Evolutionary conservation across 2,888 invertebrate species (phyloP).

Genomic region (Aphidoletes aphidimyza): DNA sequence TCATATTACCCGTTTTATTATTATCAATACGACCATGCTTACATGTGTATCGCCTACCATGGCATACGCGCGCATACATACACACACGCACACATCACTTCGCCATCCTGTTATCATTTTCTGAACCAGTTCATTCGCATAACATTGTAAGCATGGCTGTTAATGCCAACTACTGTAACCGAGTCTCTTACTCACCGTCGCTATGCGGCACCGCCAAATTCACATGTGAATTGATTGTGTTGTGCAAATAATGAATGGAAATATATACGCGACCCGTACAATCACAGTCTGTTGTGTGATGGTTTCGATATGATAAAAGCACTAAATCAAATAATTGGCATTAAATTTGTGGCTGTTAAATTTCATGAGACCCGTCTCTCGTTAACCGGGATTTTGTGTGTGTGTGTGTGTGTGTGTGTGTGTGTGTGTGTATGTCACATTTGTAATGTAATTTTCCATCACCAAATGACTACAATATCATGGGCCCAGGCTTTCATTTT

Average conservation of each 20-base stretch:
- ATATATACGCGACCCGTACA: constrained; percentile 30
- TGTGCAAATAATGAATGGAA: constrained; percentile 29
- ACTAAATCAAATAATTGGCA: constrained; percentile 44
- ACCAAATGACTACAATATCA: not conserved
- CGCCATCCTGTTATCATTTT: not conserved
- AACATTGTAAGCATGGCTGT: not conserved
- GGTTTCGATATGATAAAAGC: not conserved
- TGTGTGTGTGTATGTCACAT: not conserved
- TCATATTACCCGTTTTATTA: constrained; percentile 15
- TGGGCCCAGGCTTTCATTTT: not conserved
- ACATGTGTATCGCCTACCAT: constrained; percentile 13
- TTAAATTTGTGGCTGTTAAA: constrained; percentile 15
- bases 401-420: not conserved
- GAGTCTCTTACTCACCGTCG: not conserved
- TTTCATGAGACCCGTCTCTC: no score
- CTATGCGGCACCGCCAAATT: not conserved
- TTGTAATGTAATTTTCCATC: not conserved
- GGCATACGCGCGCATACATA: no score
- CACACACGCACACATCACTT: no score
- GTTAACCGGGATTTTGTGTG: no score
- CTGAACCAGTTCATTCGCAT: not conserved
- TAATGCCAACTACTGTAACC: not conserved
- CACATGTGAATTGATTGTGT: not conserved
- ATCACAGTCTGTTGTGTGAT: not conserved
- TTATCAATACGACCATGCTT: not conserved